Conservation (phyloP, 92 coral and sea anemone species). For the Palythoa grandis region DNA sequence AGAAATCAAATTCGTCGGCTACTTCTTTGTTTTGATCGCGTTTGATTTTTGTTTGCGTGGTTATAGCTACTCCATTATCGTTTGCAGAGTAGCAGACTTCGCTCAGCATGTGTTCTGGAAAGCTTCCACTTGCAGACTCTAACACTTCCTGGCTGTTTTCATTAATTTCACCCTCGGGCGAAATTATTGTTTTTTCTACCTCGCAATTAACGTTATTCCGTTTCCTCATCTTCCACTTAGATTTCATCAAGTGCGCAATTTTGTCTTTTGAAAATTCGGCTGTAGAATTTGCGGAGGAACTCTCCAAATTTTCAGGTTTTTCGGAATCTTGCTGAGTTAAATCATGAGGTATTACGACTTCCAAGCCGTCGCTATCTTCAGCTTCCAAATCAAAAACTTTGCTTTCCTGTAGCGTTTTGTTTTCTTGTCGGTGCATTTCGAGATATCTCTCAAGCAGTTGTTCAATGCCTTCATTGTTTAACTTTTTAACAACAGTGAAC, state of each 20-base stretch:
- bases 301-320: neutral
- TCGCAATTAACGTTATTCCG: neutral
- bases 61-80: neutral
- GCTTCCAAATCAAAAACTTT: neutral
- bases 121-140: neutral
- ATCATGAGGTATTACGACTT: neutral
- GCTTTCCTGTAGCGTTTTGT: neutral
- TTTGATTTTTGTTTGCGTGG: neutral
- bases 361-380: constrained; percentile 14
- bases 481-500: constrained; percentile 40
- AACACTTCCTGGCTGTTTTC: constrained; percentile 12
- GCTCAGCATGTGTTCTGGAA: neutral
- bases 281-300: neutral
- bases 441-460: constrained; percentile 45
- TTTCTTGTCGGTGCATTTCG: constrained; percentile 49
- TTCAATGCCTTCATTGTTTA: constrained; percentile 43
- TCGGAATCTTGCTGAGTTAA: neutral
- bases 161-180: neutral
- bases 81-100: neutral
- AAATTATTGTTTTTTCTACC: neutral
- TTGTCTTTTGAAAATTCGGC: constrained; percentile 35
- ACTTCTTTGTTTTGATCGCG: neutral
- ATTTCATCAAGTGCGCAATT: constrained; percentile 16
- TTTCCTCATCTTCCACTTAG: constrained; percentile 31
- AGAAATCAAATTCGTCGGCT: neutral